Conservation (phyloP, 1,140 invertebrate species). For the Archivesica marissinica region DNA sequence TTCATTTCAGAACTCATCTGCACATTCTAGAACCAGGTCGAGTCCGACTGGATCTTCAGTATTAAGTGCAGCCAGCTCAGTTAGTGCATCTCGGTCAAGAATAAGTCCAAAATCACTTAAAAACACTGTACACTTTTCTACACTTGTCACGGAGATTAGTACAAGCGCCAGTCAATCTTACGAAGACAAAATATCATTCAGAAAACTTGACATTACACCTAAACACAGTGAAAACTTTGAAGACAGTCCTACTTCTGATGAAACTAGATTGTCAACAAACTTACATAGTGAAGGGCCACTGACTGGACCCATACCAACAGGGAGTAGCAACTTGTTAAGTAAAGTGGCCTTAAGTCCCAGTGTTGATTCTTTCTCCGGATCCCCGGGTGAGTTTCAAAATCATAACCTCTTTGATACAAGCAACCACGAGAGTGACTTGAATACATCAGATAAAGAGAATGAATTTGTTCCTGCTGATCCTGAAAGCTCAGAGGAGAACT, state of each 20-base stretch:
- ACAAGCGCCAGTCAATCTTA: constrained; percentile 75
- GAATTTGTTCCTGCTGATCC: constrained; percentile 61
- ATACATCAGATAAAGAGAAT: constrained; percentile 79
- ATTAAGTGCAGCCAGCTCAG: constrained; percentile 66
- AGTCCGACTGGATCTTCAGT: constrained; percentile 61
- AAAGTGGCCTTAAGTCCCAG: constrained; percentile 73
- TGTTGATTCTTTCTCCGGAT: constrained; percentile 68
- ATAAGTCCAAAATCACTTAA: constrained; percentile 79
- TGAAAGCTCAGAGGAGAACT: constrained; percentile 51
- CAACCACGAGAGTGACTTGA: constrained; percentile 66
- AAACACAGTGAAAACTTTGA: constrained; percentile 66
- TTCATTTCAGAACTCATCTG: constrained; percentile 50
- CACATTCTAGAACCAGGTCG: constrained; percentile 57
- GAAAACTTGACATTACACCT: constrained; percentile 71
- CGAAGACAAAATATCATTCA: constrained; percentile 72
- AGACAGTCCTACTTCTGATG: background rate
- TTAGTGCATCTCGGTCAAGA: constrained; percentile 60
- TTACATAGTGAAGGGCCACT: constrained; percentile 28
- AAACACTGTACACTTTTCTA: constrained; percentile 79
- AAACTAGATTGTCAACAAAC: constrained; percentile 52
- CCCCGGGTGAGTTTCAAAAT: constrained; percentile 61
- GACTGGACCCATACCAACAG: constrained; percentile 38
- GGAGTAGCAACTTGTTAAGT: constrained; percentile 66
- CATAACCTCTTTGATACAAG: constrained; percentile 70
- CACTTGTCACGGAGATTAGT: constrained; percentile 73